Conservation (phyloP, 1,140 invertebrate genomes). For the Gryllus bimaculatus region DNA sequence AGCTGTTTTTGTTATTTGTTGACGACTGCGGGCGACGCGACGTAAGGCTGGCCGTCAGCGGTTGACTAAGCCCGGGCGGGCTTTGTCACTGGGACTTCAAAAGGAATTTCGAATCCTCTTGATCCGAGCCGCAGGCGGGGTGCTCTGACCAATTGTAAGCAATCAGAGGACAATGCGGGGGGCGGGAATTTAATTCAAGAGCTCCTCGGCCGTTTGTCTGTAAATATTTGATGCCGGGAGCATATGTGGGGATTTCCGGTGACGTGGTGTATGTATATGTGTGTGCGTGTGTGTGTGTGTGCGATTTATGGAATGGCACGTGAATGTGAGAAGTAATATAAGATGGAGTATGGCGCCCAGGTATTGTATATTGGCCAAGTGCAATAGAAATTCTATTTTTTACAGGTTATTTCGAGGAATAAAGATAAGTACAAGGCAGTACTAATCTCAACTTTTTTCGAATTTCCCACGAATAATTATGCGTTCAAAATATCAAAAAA, state of each 20-base stretch:
- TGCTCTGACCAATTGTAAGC: background rate
- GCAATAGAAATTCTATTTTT: too few species aligned
- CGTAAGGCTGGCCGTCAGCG: background rate
- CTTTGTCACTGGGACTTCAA: background rate
- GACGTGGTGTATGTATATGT: too few species aligned
- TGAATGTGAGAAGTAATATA: too few species aligned
- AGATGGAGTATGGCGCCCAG: too few species aligned
- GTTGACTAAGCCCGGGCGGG: background rate
- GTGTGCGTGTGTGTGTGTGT: too few species aligned
- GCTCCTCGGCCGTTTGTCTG: background rate
- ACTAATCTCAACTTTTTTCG: too few species aligned
- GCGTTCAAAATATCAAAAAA: too few species aligned
- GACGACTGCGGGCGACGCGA: background rate
- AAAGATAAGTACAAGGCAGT: too few species aligned
- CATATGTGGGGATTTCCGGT: background rate
- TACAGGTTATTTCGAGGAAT: too few species aligned
- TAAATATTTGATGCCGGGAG: background rate
- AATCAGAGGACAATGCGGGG: background rate
- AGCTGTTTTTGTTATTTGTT: slow-evolving; percentile 1
- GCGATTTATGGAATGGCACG: too few species aligned
- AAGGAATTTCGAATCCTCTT: background rate
- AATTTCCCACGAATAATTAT: too few species aligned
- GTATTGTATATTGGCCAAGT: too few species aligned
- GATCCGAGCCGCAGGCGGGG: background rate
- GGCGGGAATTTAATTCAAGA: background rate